These are phyloP conservation scores for Glandiceps talaboti DNA, from an alignment of 53 echinoderm and acorn worm species.

Conservation along the genomic window DNA sequence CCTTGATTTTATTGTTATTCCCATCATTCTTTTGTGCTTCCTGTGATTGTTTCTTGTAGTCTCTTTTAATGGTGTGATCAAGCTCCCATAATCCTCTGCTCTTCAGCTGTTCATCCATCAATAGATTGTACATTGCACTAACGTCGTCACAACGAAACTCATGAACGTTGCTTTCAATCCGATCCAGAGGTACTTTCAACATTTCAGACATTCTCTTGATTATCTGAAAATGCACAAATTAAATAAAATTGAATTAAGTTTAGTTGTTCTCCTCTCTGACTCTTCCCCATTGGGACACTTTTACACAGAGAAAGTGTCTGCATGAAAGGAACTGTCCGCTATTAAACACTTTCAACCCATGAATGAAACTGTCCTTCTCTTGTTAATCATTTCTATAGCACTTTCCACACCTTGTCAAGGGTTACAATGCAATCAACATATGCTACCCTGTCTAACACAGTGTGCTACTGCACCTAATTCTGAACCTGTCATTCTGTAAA, in stretches of 20 bases:
- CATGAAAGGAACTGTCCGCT: too few relatives aligned
- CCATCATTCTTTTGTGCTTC: not conserved
- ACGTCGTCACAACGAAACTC: constrained; percentile 57
- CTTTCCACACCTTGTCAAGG: too few relatives aligned
- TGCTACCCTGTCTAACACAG: too few relatives aligned
- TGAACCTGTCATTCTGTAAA: too few relatives aligned
- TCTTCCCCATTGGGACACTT: not conserved
- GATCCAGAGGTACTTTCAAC: constrained; percentile 34
- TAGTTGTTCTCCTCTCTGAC: not conserved
- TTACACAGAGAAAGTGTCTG: not conserved
- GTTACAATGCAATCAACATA: too few relatives aligned
- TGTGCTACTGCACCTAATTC: too few relatives aligned
- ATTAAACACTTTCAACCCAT: too few relatives aligned
- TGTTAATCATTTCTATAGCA: too few relatives aligned
- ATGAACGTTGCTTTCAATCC: constrained; percentile 40
- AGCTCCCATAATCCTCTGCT: constrained; percentile 36
- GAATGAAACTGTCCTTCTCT: too few relatives aligned
- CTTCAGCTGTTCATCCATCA: constrained; percentile 45
- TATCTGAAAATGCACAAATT: constrained; percentile 18
- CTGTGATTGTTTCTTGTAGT: not conserved
- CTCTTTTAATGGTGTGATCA: constrained; percentile 63
- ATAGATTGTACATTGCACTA: constrained; percentile 74
- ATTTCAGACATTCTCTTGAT: constrained; percentile 55
- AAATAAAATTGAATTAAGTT: not conserved
- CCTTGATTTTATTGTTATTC: not conserved